These are phyloP conservation scores for Drosophila stalkeri DNA, from an alignment of 2,888 invertebrate genomes.

Conservation along the genomic window DNA sequence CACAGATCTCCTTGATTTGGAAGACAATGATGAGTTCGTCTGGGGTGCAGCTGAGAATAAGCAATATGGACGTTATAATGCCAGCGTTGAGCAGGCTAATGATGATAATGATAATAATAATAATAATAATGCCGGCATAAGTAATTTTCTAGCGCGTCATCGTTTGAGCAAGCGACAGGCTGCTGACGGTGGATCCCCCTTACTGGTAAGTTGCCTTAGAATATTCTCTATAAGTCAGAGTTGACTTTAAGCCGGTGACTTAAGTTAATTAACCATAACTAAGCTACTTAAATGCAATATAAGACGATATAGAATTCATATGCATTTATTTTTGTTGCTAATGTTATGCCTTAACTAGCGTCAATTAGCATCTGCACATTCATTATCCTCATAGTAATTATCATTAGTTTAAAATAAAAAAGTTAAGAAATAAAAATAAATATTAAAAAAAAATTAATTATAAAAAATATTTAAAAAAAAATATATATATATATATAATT, in stretches of 20 bases:
- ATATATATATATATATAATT: too few relatives aligned
- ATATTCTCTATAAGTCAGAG: background rate
- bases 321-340: too few relatives aligned
- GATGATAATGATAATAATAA: constrained; percentile 37
- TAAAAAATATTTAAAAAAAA: too few relatives aligned
- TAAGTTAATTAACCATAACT: background rate
- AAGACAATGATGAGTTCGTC: constrained; percentile 76
- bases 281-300: background rate
- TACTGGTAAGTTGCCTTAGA: constrained; percentile 73
- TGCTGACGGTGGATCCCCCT: constrained; percentile 23
- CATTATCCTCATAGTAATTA: too few relatives aligned
- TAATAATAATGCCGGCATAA: constrained; percentile 22
- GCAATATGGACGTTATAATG: constrained; percentile 43
- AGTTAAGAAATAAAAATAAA: too few relatives aligned
- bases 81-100: constrained; percentile 27
- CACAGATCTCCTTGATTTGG: constrained; percentile 77
- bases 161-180: constrained; percentile 72
- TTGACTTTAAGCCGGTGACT: background rate
- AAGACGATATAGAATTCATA: background rate
- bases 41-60: constrained; percentile 76
- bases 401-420: too few relatives aligned
- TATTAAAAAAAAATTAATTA: too few relatives aligned
- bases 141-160: constrained; percentile 63
- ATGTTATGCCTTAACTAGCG: too few relatives aligned
- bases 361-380: too few relatives aligned